phyloP scores from a whole-genome alignment of 1,140 invertebrate genomes.

The Drosophila pachea region DNA sequence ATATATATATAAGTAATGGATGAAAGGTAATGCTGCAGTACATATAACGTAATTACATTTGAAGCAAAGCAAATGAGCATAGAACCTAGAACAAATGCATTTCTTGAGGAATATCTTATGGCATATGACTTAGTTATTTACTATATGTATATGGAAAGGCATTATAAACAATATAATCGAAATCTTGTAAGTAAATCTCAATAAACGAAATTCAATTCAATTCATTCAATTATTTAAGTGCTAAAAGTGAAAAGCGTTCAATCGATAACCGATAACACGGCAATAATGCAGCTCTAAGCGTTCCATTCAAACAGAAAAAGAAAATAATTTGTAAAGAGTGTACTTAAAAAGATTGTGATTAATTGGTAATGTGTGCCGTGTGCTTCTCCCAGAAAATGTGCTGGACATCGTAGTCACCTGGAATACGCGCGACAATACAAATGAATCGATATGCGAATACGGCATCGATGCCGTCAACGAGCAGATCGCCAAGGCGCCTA shows the following conservation, averaged over 20 bases:
- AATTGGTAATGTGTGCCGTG: slow-evolving; percentile 43
- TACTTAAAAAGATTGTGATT: slow-evolving; percentile 15
- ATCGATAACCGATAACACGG: slow-evolving; percentile 7
- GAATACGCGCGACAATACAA: slow-evolving; percentile 88
- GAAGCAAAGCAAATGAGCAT: no score
- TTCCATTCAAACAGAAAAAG: background rate
- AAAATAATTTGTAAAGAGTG: background rate
- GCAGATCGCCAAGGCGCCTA: slow-evolving; percentile 80
- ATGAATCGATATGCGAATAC: slow-evolving; percentile 88
- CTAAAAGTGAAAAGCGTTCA: background rate
- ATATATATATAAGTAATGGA: no score
- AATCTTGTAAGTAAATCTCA: no score
- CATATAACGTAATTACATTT: no score
- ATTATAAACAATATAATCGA: no score
- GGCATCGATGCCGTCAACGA: slow-evolving; percentile 81
- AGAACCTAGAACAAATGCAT: no score
- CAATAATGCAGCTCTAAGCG: background rate
- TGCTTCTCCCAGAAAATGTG: slow-evolving; percentile 80
- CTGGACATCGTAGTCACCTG: slow-evolving; percentile 92
- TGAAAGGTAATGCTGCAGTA: no score
- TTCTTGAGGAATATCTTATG: no score
- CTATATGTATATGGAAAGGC: no score
- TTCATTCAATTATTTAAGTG: no score
- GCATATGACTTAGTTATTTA: no score
- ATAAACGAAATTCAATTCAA: no score